A percentile compares a stretch with the other conserved stretches of the same genome.
These are phyloP conservation scores for Montifringilla adamsi DNA, from an alignment of 2,113 vertebrate species.

Conservation along the genomic window DNA sequence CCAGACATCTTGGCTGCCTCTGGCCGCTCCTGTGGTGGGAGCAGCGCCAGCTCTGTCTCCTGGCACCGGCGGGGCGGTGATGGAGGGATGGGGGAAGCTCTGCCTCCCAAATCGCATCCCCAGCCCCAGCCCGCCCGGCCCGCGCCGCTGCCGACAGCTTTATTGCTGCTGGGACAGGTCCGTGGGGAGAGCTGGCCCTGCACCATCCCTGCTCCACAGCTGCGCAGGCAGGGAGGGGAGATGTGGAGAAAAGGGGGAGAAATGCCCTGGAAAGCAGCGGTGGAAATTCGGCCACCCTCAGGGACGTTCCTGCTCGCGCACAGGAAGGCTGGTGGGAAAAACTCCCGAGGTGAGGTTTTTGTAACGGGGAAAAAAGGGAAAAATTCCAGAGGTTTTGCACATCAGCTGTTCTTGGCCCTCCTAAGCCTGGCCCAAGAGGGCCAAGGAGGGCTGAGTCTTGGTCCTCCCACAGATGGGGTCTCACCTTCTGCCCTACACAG, in stretches of 20 bases:
- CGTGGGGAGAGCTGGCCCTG: neutral
- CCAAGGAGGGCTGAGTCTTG: too few species aligned
- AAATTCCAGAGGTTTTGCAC: neutral
- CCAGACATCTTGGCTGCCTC: neutral
- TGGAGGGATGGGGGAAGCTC: neutral
- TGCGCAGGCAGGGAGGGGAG: neutral
- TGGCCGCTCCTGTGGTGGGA: neutral
- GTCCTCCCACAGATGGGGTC: neutral
- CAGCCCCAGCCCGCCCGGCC: neutral
- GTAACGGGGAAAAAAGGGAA: neutral
- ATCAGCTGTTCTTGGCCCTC: neutral
- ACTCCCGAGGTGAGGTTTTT: neutral
- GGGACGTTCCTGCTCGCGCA: neutral
- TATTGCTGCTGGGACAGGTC: neutral
- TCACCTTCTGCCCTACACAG: neutral
- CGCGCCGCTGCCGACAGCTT: constrained; percentile 21
- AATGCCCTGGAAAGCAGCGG: neutral
- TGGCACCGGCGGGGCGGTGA: neutral
- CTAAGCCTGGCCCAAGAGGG: too few species aligned
- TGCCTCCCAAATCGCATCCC: neutral
- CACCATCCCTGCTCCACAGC: neutral
- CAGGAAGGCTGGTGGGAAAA: neutral
- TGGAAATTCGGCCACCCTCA: neutral
- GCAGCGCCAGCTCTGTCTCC: neutral
- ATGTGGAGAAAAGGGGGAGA: rapidly evolving